These are phyloP conservation scores for Tolmerus cingulatus DNA, from an alignment of 2,888 invertebrate species.

Conservation along the genomic window DNA sequence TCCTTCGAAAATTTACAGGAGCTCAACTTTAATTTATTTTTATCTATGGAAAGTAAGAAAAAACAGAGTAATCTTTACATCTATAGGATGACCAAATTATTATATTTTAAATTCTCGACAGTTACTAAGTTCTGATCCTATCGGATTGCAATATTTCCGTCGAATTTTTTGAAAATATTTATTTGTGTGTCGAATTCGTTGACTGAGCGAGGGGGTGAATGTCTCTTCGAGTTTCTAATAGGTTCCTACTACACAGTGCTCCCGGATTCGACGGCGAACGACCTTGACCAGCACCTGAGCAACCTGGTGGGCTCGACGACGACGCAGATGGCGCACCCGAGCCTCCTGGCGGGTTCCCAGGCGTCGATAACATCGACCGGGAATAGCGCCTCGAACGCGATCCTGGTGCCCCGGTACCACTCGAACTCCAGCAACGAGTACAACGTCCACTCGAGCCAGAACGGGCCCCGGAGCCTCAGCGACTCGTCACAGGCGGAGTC, in stretches of 20 bases:
- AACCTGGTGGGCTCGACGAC: slow-evolving; percentile 69
- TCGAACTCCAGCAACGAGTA: slow-evolving; percentile 72
- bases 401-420: slow-evolving; percentile 73
- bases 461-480: slow-evolving; percentile 78
- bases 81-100: too few relatives aligned
- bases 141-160: too few relatives aligned
- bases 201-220: not conserved
- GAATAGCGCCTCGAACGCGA: slow-evolving; percentile 60
- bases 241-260: slow-evolving; percentile 67
- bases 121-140: too few relatives aligned
- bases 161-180: not conserved
- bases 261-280: slow-evolving; percentile 79
- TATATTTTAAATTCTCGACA: too few relatives aligned
- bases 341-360: slow-evolving; percentile 63
- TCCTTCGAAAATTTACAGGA: too few relatives aligned
- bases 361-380: slow-evolving; percentile 62
- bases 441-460: slow-evolving; percentile 66
- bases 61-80: too few relatives aligned
- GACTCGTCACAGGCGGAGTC: slow-evolving; percentile 86
- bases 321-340: slow-evolving; percentile 64
- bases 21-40: too few relatives aligned
- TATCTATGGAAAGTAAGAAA: too few relatives aligned
- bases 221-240: not conserved
- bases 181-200: not conserved
- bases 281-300: slow-evolving; percentile 77